Base-by-base conservation (phyloP, 2,797 vertebrate genomes). In the Peromyscus nudipes region DNA sequence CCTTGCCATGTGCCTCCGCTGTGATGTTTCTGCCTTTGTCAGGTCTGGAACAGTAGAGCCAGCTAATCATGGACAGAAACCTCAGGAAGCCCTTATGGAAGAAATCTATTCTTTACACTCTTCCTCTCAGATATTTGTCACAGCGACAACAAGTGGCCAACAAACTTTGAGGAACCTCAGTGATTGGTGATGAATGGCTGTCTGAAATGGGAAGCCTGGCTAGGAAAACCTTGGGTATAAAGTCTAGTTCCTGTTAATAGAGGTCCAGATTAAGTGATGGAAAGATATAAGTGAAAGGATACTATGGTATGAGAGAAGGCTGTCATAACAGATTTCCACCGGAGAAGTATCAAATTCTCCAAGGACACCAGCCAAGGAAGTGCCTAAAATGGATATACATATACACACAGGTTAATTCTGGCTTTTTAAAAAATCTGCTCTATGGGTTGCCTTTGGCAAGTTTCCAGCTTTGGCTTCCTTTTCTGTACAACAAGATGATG, bases 141-240 rank as follows among this genome's bases (percentile, higher is more conserved):
- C 27, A 8, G 52, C 2, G 37, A 21, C 25, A 40, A 21, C 40
- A 75, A 8, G n/a, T 88, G 14, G 57, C 52, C 71, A 31, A 17
- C 5, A 2, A 4, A 40, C n/a, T 88, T 71, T 73, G 76, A 71
- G 55, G 21, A 62, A 17, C 43, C 14, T 84, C 65, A 52, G 1
- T 19, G 13, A 40, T 0, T 80, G 19, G 34, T 52, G 29, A 12
- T 82, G 67, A 75, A 85, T 92, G 64, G 75, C 13, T 79, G 2
- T 62, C 27, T 73, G 89, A 90, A 67, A n/a, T 73, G 55, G 9
- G 16, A 27, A 27, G 19, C 1, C 89, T 95, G 52, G 16, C 10
- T 82, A 55, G 52, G 81, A 60, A 91, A 88, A 82, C 34, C 31
- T 27, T 87, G n/a, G n/a, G n/a, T 81, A 16, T 92, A n/a, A 95